Evolutionary conservation across 1,140 invertebrate genomes (phyloP).

Genomic region (Monochamus saltuarius): DNA sequence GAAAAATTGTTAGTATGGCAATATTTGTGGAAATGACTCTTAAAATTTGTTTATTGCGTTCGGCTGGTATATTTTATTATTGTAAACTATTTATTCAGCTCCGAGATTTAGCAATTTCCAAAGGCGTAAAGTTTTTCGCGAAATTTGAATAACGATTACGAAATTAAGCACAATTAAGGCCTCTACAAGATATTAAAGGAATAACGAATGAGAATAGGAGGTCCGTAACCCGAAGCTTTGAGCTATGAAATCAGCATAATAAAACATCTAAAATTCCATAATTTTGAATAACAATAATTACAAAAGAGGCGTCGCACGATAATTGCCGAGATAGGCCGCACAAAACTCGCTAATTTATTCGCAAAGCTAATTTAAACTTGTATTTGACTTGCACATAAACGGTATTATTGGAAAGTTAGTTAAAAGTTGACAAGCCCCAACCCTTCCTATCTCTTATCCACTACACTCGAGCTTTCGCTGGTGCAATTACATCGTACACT

Average conservation of each 20-base stretch:
- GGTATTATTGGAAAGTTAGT: constrained; percentile 49
- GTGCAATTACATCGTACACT: neutral
- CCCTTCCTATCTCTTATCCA: constrained; percentile 3
- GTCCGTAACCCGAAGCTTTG: constrained; percentile 35
- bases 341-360: constrained; percentile 50
- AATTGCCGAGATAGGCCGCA: constrained; percentile 51
- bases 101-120: constrained; percentile 3
- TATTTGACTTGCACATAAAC: constrained; percentile 52
- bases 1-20: too few relatives aligned
- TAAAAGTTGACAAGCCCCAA: constrained; percentile 47
- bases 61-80: too few relatives aligned
- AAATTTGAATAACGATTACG: constrained; percentile 33
- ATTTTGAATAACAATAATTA: constrained; percentile 52
- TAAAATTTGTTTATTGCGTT: too few relatives aligned
- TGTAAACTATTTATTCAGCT: too few relatives aligned
- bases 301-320: constrained; percentile 46
- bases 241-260: constrained; percentile 48
- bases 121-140: constrained; percentile 23
- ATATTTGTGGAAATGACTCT: too few relatives aligned
- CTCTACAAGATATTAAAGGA: constrained; percentile 33
- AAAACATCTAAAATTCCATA: constrained; percentile 50
- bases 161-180: constrained; percentile 35
- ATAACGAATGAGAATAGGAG: constrained; percentile 36
- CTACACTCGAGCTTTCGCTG: neutral
- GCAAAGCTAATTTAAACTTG: constrained; percentile 52